These are phyloP conservation scores for Limenitis camilla DNA, from an alignment of 2,888 invertebrate species.

Conservation along the genomic window DNA sequence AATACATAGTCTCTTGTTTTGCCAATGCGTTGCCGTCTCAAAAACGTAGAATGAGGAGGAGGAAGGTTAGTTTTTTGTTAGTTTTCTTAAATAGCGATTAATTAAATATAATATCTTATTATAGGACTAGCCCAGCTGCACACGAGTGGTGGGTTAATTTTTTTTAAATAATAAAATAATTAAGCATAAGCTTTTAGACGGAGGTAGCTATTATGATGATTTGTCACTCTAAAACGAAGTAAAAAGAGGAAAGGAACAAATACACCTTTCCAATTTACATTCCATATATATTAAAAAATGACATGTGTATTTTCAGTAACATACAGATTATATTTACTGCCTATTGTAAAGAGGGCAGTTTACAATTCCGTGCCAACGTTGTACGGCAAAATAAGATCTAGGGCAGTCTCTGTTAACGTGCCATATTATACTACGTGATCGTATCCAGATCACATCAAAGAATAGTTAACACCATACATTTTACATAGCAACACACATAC, in stretches of 20 bases:
- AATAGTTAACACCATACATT: constrained; percentile 9
- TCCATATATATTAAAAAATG: too few relatives aligned
- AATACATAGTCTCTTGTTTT: too few relatives aligned
- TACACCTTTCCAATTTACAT: too few relatives aligned
- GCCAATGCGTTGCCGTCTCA: neutral
- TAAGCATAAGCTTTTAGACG: too few relatives aligned
- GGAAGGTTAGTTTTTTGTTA: neutral
- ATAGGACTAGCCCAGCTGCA: too few relatives aligned
- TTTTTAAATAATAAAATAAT: too few relatives aligned
- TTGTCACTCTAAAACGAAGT: too few relatives aligned
- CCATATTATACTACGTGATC: constrained; percentile 52
- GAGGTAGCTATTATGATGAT: too few relatives aligned
- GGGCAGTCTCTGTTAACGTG: constrained; percentile 65
- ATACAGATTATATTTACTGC: constrained; percentile 41
- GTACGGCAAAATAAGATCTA: constrained; percentile 61
- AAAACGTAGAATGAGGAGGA: neutral
- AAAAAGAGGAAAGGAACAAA: too few relatives aligned
- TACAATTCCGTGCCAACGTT: constrained; percentile 71
- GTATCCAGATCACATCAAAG: constrained; percentile 66
- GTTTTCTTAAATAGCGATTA: neutral
- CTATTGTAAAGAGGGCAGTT: constrained; percentile 70
- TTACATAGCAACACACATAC: neutral
- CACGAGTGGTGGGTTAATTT: too few relatives aligned
- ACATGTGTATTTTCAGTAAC: constrained; percentile 13
- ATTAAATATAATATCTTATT: too few relatives aligned